These are phyloP conservation scores for Hydrozoanthus gracilis DNA, from an alignment of 92 coral and sea anemone genomes.

Conservation along the genomic window DNA sequence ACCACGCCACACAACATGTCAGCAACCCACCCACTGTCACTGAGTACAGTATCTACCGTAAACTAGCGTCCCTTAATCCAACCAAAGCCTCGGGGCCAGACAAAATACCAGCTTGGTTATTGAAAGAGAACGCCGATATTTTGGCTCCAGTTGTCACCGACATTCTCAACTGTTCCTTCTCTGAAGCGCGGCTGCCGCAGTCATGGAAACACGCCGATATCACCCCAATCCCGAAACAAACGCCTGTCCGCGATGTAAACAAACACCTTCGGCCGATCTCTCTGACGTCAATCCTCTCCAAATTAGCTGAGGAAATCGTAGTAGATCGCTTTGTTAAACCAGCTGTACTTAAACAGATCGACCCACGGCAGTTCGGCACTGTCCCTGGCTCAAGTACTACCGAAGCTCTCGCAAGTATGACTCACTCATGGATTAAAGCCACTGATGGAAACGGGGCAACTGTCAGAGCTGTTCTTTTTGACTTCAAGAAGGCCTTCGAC, in stretches of 20 bases:
- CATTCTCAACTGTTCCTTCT: slow-evolving; percentile 19
- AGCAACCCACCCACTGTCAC: slow-evolving; percentile 25
- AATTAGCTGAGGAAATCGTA: slow-evolving; percentile 11
- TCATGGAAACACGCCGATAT: slow-evolving; percentile 33
- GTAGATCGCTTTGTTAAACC: slow-evolving; percentile 11
- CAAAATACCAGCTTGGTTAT: slow-evolving; percentile 18
- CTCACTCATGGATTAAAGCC: slow-evolving; percentile 21
- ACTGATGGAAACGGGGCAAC: slow-evolving; percentile 32
- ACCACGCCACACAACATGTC: background rate
- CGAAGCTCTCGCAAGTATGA: slow-evolving; percentile 18
- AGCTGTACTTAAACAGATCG: slow-evolving; percentile 10
- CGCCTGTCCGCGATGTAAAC: slow-evolving; percentile 9
- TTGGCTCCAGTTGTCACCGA: slow-evolving; percentile 12
- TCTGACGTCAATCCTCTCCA: slow-evolving; percentile 24
- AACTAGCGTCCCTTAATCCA: slow-evolving; percentile 32
- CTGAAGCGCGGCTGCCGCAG: slow-evolving; percentile 2
- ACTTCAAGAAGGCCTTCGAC: slow-evolving; percentile 16
- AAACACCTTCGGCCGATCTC: slow-evolving; percentile 20
- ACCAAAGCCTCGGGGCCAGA: slow-evolving; percentile 43
- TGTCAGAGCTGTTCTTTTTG: background rate
- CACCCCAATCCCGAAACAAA: background rate
- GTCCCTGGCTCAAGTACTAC: slow-evolving; percentile 35
- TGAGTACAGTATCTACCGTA: slow-evolving; percentile 6
- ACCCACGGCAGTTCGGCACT: slow-evolving; percentile 14
- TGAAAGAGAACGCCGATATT: slow-evolving; percentile 41